These are phyloP conservation scores for Melanaphis sacchari DNA, from an alignment of 1,140 invertebrate species.

Conservation along the genomic window DNA sequence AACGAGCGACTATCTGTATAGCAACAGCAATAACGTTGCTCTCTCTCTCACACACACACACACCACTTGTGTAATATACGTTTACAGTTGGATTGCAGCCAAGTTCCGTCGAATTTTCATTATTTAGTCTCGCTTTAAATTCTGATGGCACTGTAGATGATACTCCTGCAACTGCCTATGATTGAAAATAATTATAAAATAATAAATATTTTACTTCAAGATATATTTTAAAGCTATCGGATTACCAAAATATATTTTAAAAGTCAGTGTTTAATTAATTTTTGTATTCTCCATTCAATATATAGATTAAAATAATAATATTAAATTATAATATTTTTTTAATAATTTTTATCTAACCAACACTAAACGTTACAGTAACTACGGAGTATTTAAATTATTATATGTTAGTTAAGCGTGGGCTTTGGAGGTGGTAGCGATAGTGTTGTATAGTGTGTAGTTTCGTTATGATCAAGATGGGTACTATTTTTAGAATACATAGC, in stretches of 20 bases:
- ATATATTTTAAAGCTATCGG: background rate
- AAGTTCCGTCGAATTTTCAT: slow-evolving; percentile 47
- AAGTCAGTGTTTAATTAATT: background rate
- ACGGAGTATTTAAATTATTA: slow-evolving; percentile 28
- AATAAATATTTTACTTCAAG: background rate
- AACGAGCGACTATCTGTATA: background rate
- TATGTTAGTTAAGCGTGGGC: slow-evolving; percentile 21
- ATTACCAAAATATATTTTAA: background rate
- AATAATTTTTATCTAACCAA: background rate
- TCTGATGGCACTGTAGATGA: background rate
- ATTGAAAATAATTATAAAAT: slow-evolving; percentile 11
- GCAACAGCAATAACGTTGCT: slow-evolving; percentile 27
- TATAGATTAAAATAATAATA: background rate
- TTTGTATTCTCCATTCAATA: background rate
- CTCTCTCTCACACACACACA: background rate
- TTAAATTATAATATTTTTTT: background rate
- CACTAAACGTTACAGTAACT: background rate
- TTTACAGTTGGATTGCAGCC: slow-evolving; percentile 2
- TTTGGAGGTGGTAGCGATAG: background rate
- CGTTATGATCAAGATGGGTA: slow-evolving; percentile 34
- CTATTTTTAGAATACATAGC: slow-evolving; percentile 49
- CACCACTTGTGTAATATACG: background rate
- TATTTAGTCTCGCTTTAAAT: slow-evolving; percentile 42
- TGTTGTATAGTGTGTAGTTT: slow-evolving; percentile 19
- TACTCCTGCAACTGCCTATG: background rate